These are phyloP conservation scores for Tachina grossa DNA, from an alignment of 2,888 invertebrate species.

Conservation along the genomic window DNA sequence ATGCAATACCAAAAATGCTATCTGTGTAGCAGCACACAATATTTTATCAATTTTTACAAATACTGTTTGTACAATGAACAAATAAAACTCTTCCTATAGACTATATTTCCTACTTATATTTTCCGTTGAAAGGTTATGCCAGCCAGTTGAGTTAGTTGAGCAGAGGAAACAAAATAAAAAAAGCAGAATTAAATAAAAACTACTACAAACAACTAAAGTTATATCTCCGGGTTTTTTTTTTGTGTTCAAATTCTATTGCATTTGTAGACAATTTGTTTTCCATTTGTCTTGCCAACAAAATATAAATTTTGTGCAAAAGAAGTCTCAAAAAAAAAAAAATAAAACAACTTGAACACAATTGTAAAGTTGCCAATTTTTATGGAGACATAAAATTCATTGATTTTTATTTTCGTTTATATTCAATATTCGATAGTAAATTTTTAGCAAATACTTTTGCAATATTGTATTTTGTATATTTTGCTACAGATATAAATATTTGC, in stretches of 20 bases:
- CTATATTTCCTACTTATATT: constrained; percentile 22
- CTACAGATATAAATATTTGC: constrained; percentile 24
- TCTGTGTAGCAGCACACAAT: neutral
- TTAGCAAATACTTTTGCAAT: constrained; percentile 14
- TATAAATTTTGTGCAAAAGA: constrained; percentile 51
- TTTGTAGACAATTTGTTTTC: constrained; percentile 59
- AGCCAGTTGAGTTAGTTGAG: constrained; percentile 6
- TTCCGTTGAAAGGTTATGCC: constrained; percentile 24
- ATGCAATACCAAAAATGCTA: neutral
- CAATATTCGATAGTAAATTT: constrained; percentile 34
- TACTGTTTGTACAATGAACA: neutral
- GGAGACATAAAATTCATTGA: constrained; percentile 64
- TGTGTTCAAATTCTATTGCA: constrained; percentile 51
- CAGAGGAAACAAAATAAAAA: constrained; percentile 5
- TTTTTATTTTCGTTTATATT: constrained; percentile 43
- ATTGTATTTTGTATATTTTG: constrained; percentile 10
- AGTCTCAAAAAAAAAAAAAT: constrained; percentile 3
- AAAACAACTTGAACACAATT: constrained; percentile 29
- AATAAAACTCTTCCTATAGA: constrained; percentile 33
- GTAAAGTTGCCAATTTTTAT: constrained; percentile 62
- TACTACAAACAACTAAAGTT: constrained; percentile 9
- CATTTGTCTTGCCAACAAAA: constrained; percentile 65
- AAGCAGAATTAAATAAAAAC: neutral
- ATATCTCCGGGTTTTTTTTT: neutral
- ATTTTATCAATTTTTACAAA: neutral